Evolutionary conservation across 2,888 invertebrate species (phyloP).

Genomic region (Drosophila recens): DNA sequence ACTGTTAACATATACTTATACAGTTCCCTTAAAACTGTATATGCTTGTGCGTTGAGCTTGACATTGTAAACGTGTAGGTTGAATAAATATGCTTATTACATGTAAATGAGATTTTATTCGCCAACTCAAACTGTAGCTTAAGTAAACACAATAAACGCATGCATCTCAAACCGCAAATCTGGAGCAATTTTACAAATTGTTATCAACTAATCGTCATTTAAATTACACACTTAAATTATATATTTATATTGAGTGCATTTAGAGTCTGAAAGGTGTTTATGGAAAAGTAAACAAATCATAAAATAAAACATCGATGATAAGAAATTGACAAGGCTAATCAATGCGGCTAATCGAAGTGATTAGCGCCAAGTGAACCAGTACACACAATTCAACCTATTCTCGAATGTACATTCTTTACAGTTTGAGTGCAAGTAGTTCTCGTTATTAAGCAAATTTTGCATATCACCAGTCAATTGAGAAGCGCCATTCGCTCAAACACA

Average conservation of each 20-base stretch:
- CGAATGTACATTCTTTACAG: neutral
- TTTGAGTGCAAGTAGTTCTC: constrained; percentile 13
- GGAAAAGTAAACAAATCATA: constrained; percentile 71
- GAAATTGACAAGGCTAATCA: constrained; percentile 58
- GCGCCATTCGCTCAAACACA: neutral
- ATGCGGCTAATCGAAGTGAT: constrained; percentile 66
- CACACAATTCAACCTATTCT: neutral
- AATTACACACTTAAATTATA: neutral
- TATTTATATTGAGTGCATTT: constrained; percentile 39
- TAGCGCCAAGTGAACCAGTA: constrained; percentile 38
- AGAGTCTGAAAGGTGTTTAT: constrained; percentile 19
- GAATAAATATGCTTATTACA: neutral
- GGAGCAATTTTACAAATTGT: constrained; percentile 32
- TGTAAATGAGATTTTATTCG: neutral
- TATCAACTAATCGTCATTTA: constrained; percentile 31
- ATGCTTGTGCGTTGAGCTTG: constrained; percentile 2
- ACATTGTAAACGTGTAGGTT: neutral
- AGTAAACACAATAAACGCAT: neutral
- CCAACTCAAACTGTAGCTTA: neutral
- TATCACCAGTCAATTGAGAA: constrained; percentile 44
- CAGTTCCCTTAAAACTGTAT: neutral
- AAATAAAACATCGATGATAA: constrained; percentile 54
- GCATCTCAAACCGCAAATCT: constrained; percentile 15
- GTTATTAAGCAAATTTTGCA: constrained; percentile 30
- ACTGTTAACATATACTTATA: neutral